Base-by-base conservation (phyloP, 2,888 invertebrate genomes). In the Cotesia congregata region DNA sequence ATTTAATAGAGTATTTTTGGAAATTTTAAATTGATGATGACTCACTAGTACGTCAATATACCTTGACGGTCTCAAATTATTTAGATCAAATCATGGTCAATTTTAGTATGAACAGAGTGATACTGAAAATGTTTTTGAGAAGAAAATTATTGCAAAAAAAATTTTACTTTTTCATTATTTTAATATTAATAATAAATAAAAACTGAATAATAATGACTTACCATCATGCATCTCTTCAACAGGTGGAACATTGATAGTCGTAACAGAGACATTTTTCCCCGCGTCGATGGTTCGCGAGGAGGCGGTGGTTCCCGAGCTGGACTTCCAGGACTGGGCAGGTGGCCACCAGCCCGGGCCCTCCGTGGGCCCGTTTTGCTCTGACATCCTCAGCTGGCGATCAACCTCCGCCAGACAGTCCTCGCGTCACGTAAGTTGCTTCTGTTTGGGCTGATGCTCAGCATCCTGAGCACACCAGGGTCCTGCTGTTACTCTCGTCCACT, bases 211-310 rank as follows among this genome's bases (percentile, higher is more conserved):
- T 1, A 30, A 30, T 30, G 30, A 30, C 30, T 89, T 86, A 88
- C 89, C 89, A 91, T 93, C 92, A 88, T 92, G 92, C 86, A 91
- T 91, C 64, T 92, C 91, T 83, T 92, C 92, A 77, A 91, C 90
- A 75, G 92, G 92, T 67, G 92, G 91, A 89, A 94, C 93, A 88
- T 95, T 95, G 90, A 95, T 95, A 83, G 95, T 94, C 82, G 95
- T 95, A 86, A 95, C 95, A 78, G 95, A 95, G 77, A 95, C 94
- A 91, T 95, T 92, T 76, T 88, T 90, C 60, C 88, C 89, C 87
- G 85, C 90, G 77, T 89, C 88, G 61, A 86, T 80, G n/a, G 74
- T 79, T 60, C 82, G 80, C 1, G 80, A 77, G 41, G 82, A 81
- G 61, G 75, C 78, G 38, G 7, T 67, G 67, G 78, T 79, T 1